Percentiles rank a stretch among this genome's conserved stretches.
Evolutionary conservation across 2,113 vertebrate genomes (phyloP).

Genomic region (Vicugna pacos): DNA sequence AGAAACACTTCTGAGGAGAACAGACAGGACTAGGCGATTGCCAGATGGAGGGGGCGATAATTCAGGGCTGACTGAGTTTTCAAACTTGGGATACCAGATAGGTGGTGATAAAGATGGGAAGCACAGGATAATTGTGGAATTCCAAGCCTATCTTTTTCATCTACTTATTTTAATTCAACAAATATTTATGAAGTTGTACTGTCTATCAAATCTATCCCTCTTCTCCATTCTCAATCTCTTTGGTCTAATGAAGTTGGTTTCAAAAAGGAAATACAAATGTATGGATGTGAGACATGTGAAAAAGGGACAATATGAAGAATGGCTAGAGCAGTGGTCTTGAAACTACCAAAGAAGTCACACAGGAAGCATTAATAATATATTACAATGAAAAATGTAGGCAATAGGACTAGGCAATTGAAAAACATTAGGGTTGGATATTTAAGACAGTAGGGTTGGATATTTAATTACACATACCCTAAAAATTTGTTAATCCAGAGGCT

Average conservation of each 20-base stretch:
- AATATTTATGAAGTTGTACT: constrained; percentile 11
- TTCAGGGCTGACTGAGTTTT: neutral
- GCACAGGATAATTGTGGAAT: neutral
- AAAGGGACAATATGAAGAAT: constrained; percentile 20
- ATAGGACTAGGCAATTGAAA: neutral
- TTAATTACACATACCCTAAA: neutral
- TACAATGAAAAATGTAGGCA: constrained; percentile 7
- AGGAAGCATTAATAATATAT: neutral
- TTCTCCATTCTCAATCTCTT: neutral
- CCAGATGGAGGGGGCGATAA: neutral
- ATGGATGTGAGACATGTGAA: neutral
- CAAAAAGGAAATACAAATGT: constrained; percentile 8
- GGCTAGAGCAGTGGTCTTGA: neutral
- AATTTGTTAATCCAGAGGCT: neutral
- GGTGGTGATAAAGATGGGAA: neutral
- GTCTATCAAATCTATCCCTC: neutral
- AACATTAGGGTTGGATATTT: neutral
- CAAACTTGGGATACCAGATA: neutral
- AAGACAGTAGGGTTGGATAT: neutral
- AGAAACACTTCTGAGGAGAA: neutral
- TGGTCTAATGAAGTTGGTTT: constrained; percentile 11
- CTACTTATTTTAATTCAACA: constrained; percentile 14
- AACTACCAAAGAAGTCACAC: neutral
- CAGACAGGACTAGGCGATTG: neutral
- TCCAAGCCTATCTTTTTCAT: neutral